Conservation (phyloP, 64 coral and sea anemone species). For the Stylophora pistillata region DNA sequence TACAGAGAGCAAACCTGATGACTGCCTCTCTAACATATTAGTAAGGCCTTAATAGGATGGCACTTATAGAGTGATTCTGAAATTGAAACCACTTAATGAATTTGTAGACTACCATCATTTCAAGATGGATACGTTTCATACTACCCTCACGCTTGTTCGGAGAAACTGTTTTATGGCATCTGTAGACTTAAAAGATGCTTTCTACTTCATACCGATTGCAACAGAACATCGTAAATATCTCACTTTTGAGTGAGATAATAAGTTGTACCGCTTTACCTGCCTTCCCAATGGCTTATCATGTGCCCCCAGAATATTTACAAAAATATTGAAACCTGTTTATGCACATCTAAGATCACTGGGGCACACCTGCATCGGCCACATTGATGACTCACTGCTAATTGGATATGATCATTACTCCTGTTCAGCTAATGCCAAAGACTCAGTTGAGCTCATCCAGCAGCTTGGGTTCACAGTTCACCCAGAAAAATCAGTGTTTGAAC, state of each 20-base stretch:
- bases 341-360: conserved; percentile 31
- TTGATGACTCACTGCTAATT: conserved; percentile 46
- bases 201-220: conserved; percentile 65
- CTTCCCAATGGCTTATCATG: conserved; percentile 68
- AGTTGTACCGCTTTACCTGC: conserved; percentile 60
- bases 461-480: conserved; percentile 57
- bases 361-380: conserved; percentile 60
- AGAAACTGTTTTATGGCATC: conserved; percentile 70
- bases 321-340: conserved; percentile 66
- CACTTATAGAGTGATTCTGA: conserved; percentile 55
- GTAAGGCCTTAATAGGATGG: conserved; percentile 66
- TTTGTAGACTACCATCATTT: conserved; percentile 66
- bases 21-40: conserved; percentile 74
- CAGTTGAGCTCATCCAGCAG: conserved; percentile 10
- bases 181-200: conserved; percentile 66
- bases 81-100: conserved; percentile 54
- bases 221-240: conserved; percentile 61
- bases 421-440: neutral
- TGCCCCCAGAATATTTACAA: conserved; percentile 75
- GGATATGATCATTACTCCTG: conserved; percentile 7
- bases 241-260: conserved; percentile 59
- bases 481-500: conserved; percentile 52
- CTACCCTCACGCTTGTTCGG: conserved; percentile 68
- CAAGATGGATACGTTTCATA: conserved; percentile 82
- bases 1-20: too few species aligned